Evolutionary conservation across 2,888 invertebrate genomes (phyloP), one percentile per base, ranked within the genome.

Genomic region (Allolobophora icterica): DNA sequence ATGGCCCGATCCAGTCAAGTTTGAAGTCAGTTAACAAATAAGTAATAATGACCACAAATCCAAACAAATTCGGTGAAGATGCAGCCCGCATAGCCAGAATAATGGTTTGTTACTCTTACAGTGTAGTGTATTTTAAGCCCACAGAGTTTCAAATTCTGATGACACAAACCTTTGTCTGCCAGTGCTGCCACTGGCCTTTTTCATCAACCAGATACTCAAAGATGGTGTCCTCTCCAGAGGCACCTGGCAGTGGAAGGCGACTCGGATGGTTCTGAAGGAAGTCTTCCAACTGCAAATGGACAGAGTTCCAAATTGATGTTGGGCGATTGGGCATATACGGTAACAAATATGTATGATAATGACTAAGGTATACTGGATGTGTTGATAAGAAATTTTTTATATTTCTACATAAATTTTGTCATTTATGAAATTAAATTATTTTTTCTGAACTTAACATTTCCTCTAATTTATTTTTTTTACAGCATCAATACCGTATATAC

Each of bases 91-190:
- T 15, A 45, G 45, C 45, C 11, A 45, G 45, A n/a, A n/a, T n/a
- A n/a, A n/a, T n/a, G n/a, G n/a, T n/a, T n/a, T n/a, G n/a, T n/a
- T n/a, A n/a, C 1, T 71, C 30, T 13, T 71, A 1, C 8, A 45
- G 45, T 1, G n/a, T 8, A n/a, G n/a, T 71, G 11, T 71, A 30
- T 30, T 71, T 71, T 11, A 71, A 71, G 71, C 11, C 52, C 19
- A 71, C 71, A 30, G 30, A 71, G 71, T 71, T 8, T 3, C n/a
- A 71, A n/a, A n/a, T 52, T 52, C 52, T 52, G 52, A 52, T n/a
- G 71, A 71, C n/a, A 13, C 71, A 42, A 98, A 99, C 97, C 94
- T 98, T 96, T 90, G 97, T 97, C 92, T 97, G 97, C 99, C 99
- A 99, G 91, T 97, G 96, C 94, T 98, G 97, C 99, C 99, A 99